Base-by-base conservation (phyloP, 2,888 invertebrate genomes). In the Leucoptera coffeella region DNA sequence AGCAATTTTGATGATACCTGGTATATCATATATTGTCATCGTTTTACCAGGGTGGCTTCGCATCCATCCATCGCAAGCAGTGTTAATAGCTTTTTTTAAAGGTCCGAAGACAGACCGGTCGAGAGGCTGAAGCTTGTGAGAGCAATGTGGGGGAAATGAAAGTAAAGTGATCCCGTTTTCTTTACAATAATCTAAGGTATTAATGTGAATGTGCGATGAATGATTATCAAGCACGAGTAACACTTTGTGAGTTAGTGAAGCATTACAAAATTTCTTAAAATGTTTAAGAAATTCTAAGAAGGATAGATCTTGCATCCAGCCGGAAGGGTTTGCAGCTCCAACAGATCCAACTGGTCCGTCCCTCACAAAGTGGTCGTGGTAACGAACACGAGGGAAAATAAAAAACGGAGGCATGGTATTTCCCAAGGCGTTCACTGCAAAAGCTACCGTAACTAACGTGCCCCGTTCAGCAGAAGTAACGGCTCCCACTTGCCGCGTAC, bases 391-490 rank as follows among this genome's bases (percentile, higher is more conserved):
- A 0, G 42, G 43, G 31, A 45, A 47, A 0, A 47, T 29, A 25
- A 45, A 47, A 1, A 44, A 19, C 0, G 43, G 41, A 3, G 46
- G 44, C 9, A 47, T 30, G 2, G 29, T 15, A 32, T 46, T 45
- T 4, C 45, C 44, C 1, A 42, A 4, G 2, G 43, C 45, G 20
- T 41, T 43, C 4, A 13, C 26, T 13, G 30, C 26, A 12, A 27
- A 21, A 9, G 29, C 29, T 12, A 28, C 6, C 14, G 28, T 28
- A 17, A 29, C 25, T 17, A 29, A 25, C 7, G 29, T 23, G 13
- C 26, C 29, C n/a, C 29, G 19, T 19, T 29, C 29, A 4, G 23
- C 29, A 14, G 29, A 29, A 15, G 29, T 29, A 10, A 26, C 17
- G 4, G 29, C 15, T 10, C 25, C 29, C 4, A 27, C 26, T 11